Conservation (phyloP, 2,888 invertebrate genomes). For the Tetramorium bicarinatum region DNA sequence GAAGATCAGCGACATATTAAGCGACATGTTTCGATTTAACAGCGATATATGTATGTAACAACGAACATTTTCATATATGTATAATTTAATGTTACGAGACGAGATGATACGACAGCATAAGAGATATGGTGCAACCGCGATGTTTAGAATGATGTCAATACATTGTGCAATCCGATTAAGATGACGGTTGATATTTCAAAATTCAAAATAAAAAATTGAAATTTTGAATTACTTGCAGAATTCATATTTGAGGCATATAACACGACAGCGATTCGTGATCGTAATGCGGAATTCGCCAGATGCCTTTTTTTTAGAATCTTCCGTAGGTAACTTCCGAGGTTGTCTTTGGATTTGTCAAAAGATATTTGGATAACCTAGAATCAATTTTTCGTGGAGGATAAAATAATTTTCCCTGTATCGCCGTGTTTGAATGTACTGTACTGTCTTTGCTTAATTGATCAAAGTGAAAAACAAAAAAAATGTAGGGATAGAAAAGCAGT, state of each 20-base stretch:
- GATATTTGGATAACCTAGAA: background rate
- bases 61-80: background rate
- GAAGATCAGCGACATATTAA: background rate
- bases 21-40: background rate
- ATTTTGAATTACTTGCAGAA: background rate
- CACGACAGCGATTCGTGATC: background rate
- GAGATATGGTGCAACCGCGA: conserved; percentile 28
- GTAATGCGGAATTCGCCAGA: no score
- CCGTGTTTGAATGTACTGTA: conserved; percentile 34
- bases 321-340: background rate
- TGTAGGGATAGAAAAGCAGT: background rate
- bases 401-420: background rate
- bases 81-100: background rate
- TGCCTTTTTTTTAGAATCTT: background rate
- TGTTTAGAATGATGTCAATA: conserved; percentile 11
- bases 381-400: background rate
- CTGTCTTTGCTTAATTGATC: background rate
- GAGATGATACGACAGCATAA: background rate
- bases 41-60: background rate
- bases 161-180: background rate
- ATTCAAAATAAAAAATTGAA: background rate
- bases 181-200: background rate
- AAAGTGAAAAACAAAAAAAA: background rate
- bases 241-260: background rate
- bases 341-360: background rate